phyloP scores from a whole-genome alignment of 30 jellyfish, hydroid and myxozoan species.

The Turritopsis dohrnii region DNA sequence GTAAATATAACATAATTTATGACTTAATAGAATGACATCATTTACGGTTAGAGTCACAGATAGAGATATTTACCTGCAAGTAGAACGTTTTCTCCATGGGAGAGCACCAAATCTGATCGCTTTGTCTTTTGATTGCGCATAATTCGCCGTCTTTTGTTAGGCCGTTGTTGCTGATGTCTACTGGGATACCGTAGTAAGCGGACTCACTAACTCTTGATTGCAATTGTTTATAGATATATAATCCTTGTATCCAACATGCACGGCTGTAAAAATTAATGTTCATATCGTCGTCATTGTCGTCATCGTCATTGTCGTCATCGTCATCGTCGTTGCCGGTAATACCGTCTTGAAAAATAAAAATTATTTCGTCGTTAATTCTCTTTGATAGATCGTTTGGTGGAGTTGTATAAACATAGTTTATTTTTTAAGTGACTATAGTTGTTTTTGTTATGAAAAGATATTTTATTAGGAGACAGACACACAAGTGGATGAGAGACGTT shows the following conservation, averaged over 20 bases:
- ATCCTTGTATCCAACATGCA: conserved; percentile 15
- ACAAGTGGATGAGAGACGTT: too few relatives aligned
- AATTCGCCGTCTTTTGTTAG: not conserved
- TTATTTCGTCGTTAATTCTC: not conserved
- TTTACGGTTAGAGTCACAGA: too few relatives aligned
- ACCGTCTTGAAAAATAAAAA: not conserved
- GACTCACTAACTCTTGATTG: not conserved
- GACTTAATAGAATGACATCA: too few relatives aligned
- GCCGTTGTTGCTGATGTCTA: not conserved
- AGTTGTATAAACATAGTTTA: too few relatives aligned
- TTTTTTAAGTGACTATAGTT: too few relatives aligned
- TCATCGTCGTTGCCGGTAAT: not conserved
- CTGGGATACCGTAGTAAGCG: conserved; percentile 6
- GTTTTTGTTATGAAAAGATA: too few relatives aligned
- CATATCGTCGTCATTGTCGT: not conserved
- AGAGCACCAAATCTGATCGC: not conserved
- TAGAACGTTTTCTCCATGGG: conserved; percentile 1
- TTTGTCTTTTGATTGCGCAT: not conserved
- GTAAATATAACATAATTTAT: too few relatives aligned
- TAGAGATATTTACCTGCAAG: conserved; percentile 13
- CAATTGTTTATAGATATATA: not conserved
- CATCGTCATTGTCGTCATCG: not conserved
- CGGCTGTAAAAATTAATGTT: not conserved
- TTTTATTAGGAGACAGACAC: too few relatives aligned
- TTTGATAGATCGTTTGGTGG: not conserved